These are phyloP conservation scores for Beaufortia kweichowensis DNA, from an alignment of 2,113 vertebrate genomes.

Conservation along the genomic window DNA sequence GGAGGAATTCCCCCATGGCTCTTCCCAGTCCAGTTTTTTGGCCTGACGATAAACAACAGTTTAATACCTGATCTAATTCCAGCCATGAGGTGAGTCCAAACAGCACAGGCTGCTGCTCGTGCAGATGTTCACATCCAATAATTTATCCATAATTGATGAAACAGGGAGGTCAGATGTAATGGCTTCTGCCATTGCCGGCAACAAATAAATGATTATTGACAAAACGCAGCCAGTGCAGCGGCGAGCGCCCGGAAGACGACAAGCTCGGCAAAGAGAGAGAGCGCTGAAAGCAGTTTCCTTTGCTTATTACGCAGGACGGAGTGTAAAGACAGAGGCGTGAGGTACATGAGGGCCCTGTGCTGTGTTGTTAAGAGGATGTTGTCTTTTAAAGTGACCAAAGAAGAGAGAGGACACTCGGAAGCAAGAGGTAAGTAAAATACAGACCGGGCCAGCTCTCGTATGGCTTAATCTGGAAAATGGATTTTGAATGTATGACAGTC, in stretches of 20 bases:
- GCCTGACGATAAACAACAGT: constrained; percentile 99
- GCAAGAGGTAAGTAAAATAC: constrained; percentile 57
- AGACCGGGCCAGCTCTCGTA: constrained; percentile 74
- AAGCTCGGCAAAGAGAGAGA: constrained; percentile 39
- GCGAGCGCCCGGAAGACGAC: constrained; percentile 74
- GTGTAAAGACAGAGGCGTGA: constrained; percentile 59
- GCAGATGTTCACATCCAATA: constrained; percentile 99
- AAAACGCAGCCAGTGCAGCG: constrained; percentile 90
- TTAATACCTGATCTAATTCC: constrained; percentile 99
- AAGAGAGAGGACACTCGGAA: constrained; percentile 5
- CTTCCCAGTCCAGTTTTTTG: constrained; percentile 88
- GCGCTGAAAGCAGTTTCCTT: neutral
- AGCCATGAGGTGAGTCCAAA: constrained; percentile 92
- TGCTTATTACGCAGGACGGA: constrained; percentile 9
- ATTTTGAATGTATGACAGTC: constrained; percentile 63
- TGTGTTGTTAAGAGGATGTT: constrained; percentile 27
- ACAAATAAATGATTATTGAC: constrained; percentile 99
- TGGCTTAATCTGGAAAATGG: constrained; percentile 74
- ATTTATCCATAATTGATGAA: constrained; percentile 99
- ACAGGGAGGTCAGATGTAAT: constrained; percentile 99
- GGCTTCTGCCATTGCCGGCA: constrained; percentile 89
- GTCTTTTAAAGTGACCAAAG: constrained; percentile 52
- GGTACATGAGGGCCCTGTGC: constrained; percentile 51
- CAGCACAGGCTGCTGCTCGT: constrained; percentile 80
- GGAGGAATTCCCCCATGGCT: constrained; percentile 81